A percentile compares a stretch with the other conserved stretches of the same genome.
Conservation (phyloP, 2,888 invertebrate genomes). For the Eurytoma adleriae region DNA sequence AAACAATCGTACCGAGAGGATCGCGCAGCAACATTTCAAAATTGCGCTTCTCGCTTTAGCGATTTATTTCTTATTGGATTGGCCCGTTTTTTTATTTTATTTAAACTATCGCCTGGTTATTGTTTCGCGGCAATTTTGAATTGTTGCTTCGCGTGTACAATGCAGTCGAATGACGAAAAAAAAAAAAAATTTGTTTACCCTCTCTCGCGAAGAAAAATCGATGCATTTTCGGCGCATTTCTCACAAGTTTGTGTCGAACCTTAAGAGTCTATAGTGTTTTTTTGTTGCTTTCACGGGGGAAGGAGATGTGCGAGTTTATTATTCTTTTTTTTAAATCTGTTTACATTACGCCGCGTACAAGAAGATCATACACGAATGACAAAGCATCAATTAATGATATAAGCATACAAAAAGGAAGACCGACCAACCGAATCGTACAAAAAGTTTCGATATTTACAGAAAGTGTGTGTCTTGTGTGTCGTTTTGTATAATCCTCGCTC, state of each 20-base stretch:
- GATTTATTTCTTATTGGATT: too few species aligned
- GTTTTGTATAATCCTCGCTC: not conserved
- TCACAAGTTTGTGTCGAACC: too few species aligned
- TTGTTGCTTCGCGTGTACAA: too few species aligned
- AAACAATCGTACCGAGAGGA: too few species aligned
- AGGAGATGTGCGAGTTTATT: constrained; percentile 35
- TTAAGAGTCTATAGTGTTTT: not conserved
- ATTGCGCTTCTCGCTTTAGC: too few species aligned
- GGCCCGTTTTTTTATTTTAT: too few species aligned
- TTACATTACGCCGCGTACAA: not conserved
- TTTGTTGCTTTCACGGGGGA: not conserved
- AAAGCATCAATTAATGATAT: not conserved
- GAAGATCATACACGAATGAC: not conserved
- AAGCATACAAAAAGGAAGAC: constrained; percentile 20
- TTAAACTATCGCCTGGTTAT: too few species aligned
- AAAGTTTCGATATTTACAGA: constrained; percentile 49
- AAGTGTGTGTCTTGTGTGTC: constrained; percentile 19
- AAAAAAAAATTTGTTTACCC: too few species aligned
- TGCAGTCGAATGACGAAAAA: too few species aligned
- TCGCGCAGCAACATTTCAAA: too few species aligned
- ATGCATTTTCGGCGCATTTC: constrained; percentile 31
- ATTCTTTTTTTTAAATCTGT: not conserved
- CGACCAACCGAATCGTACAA: constrained; percentile 32
- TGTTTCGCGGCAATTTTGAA: too few species aligned
- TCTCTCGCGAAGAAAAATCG: too few species aligned